These are phyloP conservation scores for Hololepta plana DNA, from an alignment of 2,888 invertebrate genomes.

Conservation along the genomic window DNA sequence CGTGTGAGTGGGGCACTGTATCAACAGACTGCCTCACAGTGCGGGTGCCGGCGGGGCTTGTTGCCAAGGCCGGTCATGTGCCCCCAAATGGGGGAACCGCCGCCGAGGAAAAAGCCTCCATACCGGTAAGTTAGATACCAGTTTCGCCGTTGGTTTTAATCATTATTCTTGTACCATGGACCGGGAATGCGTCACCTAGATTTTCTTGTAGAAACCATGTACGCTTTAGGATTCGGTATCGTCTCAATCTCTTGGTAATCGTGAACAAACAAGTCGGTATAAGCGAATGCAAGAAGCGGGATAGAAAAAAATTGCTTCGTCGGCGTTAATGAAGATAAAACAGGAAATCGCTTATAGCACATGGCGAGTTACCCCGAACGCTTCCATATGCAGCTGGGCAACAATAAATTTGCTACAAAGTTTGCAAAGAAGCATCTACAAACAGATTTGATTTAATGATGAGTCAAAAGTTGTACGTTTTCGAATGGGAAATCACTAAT, in stretches of 20 bases:
- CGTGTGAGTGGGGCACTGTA: constrained; percentile 26
- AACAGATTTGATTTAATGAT: no score
- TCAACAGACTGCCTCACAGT: constrained; percentile 27
- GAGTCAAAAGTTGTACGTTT: no score
- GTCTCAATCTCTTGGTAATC: neutral
- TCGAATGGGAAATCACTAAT: constrained; percentile 3
- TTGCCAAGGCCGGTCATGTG: constrained; percentile 29
- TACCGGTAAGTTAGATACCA: constrained; percentile 30
- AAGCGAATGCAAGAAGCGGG: no score
- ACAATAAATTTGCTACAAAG: no score
- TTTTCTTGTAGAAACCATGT: neutral
- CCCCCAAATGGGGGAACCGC: constrained; percentile 29
- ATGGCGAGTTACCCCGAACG: no score
- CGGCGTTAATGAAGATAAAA: no score
- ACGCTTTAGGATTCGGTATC: neutral
- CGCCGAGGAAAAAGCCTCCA: constrained; percentile 29
- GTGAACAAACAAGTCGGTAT: neutral
- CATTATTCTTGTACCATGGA: neutral
- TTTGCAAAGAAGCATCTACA: no score
- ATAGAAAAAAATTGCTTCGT: no score
- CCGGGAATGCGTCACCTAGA: neutral
- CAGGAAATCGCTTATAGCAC: no score
- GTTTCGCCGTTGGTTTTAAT: neutral
- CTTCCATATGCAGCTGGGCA: no score
- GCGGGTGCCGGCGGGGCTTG: constrained; percentile 29